Base-by-base conservation (phyloP, 2,797 vertebrate genomes). In the Rhodeus uyekii region DNA sequence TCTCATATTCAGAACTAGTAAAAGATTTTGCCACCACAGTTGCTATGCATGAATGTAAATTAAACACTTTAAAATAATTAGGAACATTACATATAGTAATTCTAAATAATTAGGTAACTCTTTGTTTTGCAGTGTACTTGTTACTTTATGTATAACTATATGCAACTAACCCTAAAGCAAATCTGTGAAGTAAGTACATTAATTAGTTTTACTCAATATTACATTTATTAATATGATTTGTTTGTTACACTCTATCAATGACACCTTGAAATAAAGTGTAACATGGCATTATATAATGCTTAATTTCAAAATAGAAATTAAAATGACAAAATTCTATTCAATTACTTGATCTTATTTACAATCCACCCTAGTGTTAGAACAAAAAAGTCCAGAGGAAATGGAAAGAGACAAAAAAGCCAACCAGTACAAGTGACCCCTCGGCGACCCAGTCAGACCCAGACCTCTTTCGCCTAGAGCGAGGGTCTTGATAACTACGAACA, bases 401-500 rank as follows among this genome's bases (percentile, higher is more conserved):
- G 12, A 53, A 39, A 50, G 16, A 78, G 55, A 80, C 44, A 80
- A 80, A 63, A 29, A 77, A 60, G 58, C 38, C 27, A 72, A n/a
- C 60, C 72, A 76, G 72, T 34, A 50, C 29, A 39, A 29, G 12
- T 72, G 76, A 55, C 79, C 53, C 39, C 34, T 68, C 44, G 61
- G 32, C 16, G 4, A 84, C 76, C 63, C 53, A n/a, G 44, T 36
- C 68, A 69, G 65, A 74, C 65, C 72, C 2, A 16, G 44, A 75
- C 18, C 81, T 71, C 75, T 71, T 64, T 42, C 36, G 67, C 72
- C 67, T 32, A 64, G 39, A 86, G 68, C 9, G 44, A 75, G 48
- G 65, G 48, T 61, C 82, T 44, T 68, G 22, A 81, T 81, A 38
- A 63, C 44, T 32, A 50, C 63, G 46, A 67, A 90, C 87, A 91